Percentiles rank a stretch among this genome's conserved stretches.
Evolutionary conservation across 2,888 invertebrate genomes (phyloP).

Genomic region (Thelaira solivaga): DNA sequence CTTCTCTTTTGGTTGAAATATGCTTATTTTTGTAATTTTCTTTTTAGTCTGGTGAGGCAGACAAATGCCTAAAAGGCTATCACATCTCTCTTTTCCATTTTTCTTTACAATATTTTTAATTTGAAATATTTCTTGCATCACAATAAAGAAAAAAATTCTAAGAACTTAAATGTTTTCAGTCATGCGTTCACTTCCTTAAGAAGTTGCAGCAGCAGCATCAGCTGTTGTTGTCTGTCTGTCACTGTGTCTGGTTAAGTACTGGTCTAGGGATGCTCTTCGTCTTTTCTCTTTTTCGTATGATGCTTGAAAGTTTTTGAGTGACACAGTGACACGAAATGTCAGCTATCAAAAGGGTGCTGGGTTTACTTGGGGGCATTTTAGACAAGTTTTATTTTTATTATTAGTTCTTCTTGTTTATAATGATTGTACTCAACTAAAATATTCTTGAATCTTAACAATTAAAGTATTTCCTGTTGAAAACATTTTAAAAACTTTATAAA

Average conservation of each 20-base stretch:
- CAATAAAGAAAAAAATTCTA: not conserved
- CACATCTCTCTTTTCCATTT: constrained; percentile 11
- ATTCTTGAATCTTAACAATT: not conserved
- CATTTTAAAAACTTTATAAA: too few species aligned
- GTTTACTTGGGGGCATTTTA: constrained; percentile 27
- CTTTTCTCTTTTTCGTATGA: constrained; percentile 41
- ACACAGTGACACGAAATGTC: constrained; percentile 63
- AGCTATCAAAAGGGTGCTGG: constrained; percentile 53
- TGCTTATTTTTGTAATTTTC: too few species aligned
- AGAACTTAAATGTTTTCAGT: not conserved
- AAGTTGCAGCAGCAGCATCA: not conserved
- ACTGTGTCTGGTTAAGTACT: not conserved
- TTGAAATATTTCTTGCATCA: not conserved
- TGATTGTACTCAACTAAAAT: not conserved
- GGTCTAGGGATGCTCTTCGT: not conserved
- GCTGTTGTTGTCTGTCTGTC: not conserved
- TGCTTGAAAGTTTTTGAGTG: constrained; percentile 55
- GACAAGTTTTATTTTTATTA: not conserved
- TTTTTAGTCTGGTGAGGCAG: constrained; percentile 37
- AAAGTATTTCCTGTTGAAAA: not conserved
- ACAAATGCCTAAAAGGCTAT: constrained; percentile 56
- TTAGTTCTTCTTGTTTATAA: not conserved
- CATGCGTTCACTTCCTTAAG: not conserved
- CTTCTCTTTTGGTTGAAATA: too few species aligned
- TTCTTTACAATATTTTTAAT: not conserved